phyloP scores from a whole-genome alignment of 2,113 vertebrate genomes.

The Origma solitaria region DNA sequence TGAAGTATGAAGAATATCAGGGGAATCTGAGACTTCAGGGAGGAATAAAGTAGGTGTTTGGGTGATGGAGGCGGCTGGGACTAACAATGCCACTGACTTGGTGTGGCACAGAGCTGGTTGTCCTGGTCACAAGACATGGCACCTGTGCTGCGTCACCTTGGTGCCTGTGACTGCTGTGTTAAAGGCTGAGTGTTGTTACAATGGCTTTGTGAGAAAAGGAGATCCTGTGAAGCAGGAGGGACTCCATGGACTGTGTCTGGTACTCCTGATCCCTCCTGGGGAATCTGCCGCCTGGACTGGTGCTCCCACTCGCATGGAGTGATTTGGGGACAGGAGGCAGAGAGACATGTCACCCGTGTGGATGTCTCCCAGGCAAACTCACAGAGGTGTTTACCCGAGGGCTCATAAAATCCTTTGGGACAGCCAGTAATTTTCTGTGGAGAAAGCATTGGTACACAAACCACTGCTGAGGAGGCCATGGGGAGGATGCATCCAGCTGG shows the following conservation, averaged over 20 bases:
- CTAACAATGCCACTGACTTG: too few relatives aligned
- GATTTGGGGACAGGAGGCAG: not conserved
- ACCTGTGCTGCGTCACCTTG: not conserved
- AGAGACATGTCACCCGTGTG: accelerated
- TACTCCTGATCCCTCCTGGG: not conserved
- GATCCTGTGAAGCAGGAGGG: not conserved
- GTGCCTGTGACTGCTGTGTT: not conserved
- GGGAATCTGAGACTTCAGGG: not conserved
- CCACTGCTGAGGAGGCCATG: not conserved
- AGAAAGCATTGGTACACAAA: not conserved
- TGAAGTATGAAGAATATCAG: accelerated
- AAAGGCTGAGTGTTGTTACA: not conserved
- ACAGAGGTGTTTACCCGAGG: not conserved
- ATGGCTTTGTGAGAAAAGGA: not conserved
- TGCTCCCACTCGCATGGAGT: accelerated
- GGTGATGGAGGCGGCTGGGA: not conserved
- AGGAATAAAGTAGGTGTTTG: not conserved
- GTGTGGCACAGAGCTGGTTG: not conserved
- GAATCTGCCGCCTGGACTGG: not conserved
- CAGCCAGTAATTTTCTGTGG: not conserved
- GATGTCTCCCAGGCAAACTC: not conserved
- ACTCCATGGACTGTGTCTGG: not conserved
- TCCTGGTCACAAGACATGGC: not conserved
- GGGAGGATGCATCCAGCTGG: not conserved
- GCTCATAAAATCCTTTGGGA: not conserved